Base-by-base conservation (phyloP, 1,140 invertebrate genomes). In the Drosophila auraria region DNA sequence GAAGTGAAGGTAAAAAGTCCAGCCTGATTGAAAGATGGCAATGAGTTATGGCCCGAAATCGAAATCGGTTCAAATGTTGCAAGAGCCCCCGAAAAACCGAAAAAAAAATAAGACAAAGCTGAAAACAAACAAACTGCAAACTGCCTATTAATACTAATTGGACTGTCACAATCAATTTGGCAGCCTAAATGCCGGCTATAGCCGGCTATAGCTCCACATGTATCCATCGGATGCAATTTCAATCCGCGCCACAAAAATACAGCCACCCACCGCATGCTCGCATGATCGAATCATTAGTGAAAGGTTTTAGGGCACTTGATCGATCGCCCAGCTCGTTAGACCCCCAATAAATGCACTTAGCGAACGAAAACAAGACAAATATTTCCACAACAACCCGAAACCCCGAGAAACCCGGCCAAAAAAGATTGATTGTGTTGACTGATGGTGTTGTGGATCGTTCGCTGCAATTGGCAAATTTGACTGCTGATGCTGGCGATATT, bases 271-370 rank as follows among this genome's bases (percentile, higher is more conserved):
- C 53, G 65, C 86, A 91, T 86, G 89, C 86, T 90, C 53, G 65
- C 86, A 91, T 86, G 89, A 91, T 90, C 86, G 66, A 80, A 90
- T 90, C 87, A 90, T 90, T 90, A 90, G 87, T 90, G 87, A 90
- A 90, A 86, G 86, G 86, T 90, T 90, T 90, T 86, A 90, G 86
- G 86, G 87, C 87, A 90, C 87, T 90, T 90, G 86, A 90, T 82
- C 82, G 86, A 90, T 90, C 57, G 79, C 42, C 51, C 71, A 59
- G 65, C 78, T 90, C 76, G 86, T 90, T 90, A 84, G 72, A 79
- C 42, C 60, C 60, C 72, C 69, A 90, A 90, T 90, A 82, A 90
- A 82, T 74, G 86, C 86, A 86, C 70, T 90, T 86, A 90, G 81
- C 78, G 62, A 90, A 82, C 72, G 72, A 75, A 82, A 76, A 73